Conservation (phyloP, 2,888 invertebrate genomes). For the Augiades crinisus region DNA sequence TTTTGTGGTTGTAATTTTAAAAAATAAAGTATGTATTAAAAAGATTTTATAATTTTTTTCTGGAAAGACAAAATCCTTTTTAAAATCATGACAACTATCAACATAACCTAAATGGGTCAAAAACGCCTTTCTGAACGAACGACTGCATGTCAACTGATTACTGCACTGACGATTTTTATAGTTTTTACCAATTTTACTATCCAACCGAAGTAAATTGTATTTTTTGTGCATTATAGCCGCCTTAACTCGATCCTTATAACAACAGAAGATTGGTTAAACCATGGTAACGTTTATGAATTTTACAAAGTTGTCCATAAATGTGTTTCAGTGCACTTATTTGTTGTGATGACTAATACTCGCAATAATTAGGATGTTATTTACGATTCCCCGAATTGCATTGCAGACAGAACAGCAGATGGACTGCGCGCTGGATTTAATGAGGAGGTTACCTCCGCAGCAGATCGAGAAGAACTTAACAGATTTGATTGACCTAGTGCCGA, state of each 20-base stretch:
- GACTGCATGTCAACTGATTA: slow-evolving; percentile 19
- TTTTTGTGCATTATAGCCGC: slow-evolving; percentile 7
- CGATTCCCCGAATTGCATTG: slow-evolving; percentile 43
- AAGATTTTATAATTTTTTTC: too few relatives aligned
- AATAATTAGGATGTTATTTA: slow-evolving; percentile 45
- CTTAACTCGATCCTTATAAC: slow-evolving; percentile 8
- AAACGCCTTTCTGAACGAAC: slow-evolving; percentile 6
- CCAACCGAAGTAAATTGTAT: slow-evolving; percentile 10
- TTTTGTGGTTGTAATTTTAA: too few relatives aligned
- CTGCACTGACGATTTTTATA: slow-evolving; percentile 25
- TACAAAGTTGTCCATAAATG: slow-evolving; percentile 31
- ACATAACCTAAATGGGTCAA: slow-evolving; percentile 2
- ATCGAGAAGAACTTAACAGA: slow-evolving; percentile 99
- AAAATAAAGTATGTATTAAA: too few relatives aligned
- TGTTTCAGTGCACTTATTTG: slow-evolving; percentile 43
- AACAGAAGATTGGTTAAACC: slow-evolving; percentile 9
- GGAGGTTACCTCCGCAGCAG: slow-evolving; percentile 99
- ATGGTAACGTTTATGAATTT: slow-evolving; percentile 36
- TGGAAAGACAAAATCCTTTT: too few relatives aligned
- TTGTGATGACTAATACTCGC: slow-evolving; percentile 74
- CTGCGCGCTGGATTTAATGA: slow-evolving; percentile 99
- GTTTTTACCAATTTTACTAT: slow-evolving; percentile 22
- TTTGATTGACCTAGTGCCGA: slow-evolving; percentile 97
- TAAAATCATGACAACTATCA: not conserved
- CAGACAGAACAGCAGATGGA: slow-evolving; percentile 98